Evolutionary conservation across 2,113 vertebrate species (phyloP), one percentile per base, ranked within the genome.

Genomic region (Zingel zingel): DNA sequence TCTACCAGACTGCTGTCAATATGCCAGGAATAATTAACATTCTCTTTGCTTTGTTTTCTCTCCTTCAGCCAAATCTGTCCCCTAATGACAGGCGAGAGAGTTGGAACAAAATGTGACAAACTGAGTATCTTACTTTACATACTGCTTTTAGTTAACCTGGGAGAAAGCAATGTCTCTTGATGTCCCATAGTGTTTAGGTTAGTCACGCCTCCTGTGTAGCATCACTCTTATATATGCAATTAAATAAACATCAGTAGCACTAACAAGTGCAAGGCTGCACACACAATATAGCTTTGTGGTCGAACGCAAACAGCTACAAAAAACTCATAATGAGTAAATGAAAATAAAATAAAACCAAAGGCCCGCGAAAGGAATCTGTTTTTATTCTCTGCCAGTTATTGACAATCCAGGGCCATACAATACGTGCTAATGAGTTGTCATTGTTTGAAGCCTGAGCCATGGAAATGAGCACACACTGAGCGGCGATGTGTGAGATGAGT

Each of bases 381-480:
- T 91, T 84, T 61, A 74, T 45, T 83, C 23, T 64, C 50, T 81
- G 66, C 54, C 65, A 61, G 53, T 57, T 85, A n/a, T 75, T 39
- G 23, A 67, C 77, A 85, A 73, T 72, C 72, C 81, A 82, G 66
- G 71, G 75, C 84, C 68, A 61, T 36, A 85, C 81, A 91, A 86
- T 73, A 80, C 76, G 90, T 90, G 73, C 69, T 89, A 93, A 93
- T 90, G 72, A 90, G 84, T 66, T 82, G 77, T 73, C 79, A 86
- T 80, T 91, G 87, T 91, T 82, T 86, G 77, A 91, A 83, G 83
- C 61, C 78, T 53, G 75, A 86, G 50, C 79, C 79, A 70, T 73
- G 84, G 75, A 82, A 83, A 85, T 77, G 84, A 89, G 73, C 74
- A 59, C 90, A 88, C 74, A 66, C 77, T 83, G 85, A 89, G 85